Evolutionary conservation across 2,888 invertebrate genomes (phyloP), one percentile per base, ranked within the genome.

Genomic region (Hirtodrosophila confusa): DNA sequence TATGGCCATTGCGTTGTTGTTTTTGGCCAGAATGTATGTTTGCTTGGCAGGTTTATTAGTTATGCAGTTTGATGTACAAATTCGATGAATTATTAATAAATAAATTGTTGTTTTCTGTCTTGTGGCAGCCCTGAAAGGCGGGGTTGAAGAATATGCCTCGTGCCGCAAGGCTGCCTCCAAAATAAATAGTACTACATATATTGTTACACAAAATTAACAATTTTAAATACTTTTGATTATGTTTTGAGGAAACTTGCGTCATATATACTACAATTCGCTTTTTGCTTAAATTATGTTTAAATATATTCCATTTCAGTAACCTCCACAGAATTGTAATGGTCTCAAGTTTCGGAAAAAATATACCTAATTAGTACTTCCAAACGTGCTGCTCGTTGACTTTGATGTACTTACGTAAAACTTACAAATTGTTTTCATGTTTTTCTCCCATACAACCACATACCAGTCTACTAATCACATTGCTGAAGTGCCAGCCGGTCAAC

Each of bases 11-110:
- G 43, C 29, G 31, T n/a, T 31, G 35, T 27, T 27, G 27, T 17
- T 17, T 50, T 45, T 29, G 27, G 31, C 27, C 27, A 24, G 33
- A 63, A 48, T 57, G 51, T 64, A 47, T 49, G 41, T 53, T 66
- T 66, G 27, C 49, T 61, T 80, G 80, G 78, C 84, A 78, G 86
- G 61, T 84, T 86, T 82, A 82, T 86, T 80, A 84, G 75, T 67
- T 75, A 86, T 86, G 80, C 86, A 80, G 75, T 77, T 71, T 66
- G 68, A 37, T 70, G 50, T 60, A 45, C 41, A 55, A 37, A 33
- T 57, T 43, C 43, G 12, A 17, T 86, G 80, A 80, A 84, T 86
- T 84, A 80, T 86, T 80, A 75, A 86, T 77, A 78, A 69, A 67
- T 66, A 69, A 64, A 57, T 68, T 61, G 60, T 62, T 72, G 60